Evolutionary conservation across 1,140 invertebrate genomes (phyloP).

Genomic region (Planococcus citri): DNA sequence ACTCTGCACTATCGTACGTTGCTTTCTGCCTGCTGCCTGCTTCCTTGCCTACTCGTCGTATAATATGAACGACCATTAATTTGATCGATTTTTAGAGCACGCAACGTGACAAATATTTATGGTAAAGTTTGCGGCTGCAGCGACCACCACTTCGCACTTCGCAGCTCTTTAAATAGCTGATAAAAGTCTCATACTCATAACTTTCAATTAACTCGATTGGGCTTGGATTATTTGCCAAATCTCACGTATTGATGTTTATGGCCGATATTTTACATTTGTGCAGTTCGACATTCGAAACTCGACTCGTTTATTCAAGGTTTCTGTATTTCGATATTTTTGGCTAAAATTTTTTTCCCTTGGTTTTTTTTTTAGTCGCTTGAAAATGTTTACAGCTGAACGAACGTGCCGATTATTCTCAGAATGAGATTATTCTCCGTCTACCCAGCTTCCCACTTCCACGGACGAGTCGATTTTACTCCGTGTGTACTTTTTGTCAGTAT

Average conservation of each 20-base stretch:
- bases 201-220: neutral
- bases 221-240: neutral
- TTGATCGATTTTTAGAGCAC: neutral
- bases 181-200: neutral
- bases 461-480: too few species aligned
- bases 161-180: neutral
- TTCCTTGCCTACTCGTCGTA: too few species aligned
- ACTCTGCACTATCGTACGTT: neutral
- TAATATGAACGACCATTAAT: neutral
- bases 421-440: neutral
- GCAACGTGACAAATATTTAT: slow-evolving; percentile 5
- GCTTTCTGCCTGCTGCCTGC: too few species aligned
- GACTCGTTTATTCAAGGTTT: neutral
- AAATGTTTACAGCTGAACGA: neutral
- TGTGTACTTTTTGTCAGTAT: neutral
- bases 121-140: neutral
- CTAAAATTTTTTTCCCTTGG: neutral
- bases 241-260: neutral
- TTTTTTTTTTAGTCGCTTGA: neutral
- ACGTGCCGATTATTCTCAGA: neutral
- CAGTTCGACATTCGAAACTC: too few species aligned
- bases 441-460: neutral
- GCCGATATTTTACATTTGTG: neutral
- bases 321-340: neutral
- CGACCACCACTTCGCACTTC: neutral